Evolutionary conservation across 2,797 vertebrate genomes (phyloP).

Genomic region (Chelon labrosus): DNA sequence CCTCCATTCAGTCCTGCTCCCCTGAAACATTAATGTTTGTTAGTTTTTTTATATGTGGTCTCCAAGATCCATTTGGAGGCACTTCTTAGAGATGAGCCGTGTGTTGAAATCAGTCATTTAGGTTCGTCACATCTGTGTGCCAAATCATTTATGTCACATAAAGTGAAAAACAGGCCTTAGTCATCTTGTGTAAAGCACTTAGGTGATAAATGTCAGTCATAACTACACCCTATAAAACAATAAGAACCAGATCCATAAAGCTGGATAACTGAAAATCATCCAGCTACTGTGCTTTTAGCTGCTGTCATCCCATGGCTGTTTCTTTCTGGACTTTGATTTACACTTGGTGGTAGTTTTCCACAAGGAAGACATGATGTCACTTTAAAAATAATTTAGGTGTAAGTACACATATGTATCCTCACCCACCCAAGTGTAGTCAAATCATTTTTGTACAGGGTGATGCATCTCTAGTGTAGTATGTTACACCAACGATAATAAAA

Average conservation of each 20-base stretch:
- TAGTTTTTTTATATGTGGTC: neutral
- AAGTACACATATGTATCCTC: neutral
- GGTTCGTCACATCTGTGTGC: constrained; percentile 17
- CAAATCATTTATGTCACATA: neutral
- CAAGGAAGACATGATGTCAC: neutral
- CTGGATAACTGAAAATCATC: constrained; percentile 12
- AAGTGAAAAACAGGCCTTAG: neutral
- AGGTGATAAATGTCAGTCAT: constrained; percentile 42
- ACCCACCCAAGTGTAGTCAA: neutral
- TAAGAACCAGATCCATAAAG: constrained; percentile 32
- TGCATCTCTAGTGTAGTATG: neutral
- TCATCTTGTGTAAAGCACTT: constrained; percentile 34
- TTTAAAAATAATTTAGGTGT: neutral
- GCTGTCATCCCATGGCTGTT: neutral
- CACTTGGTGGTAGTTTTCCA: constrained; percentile 56
- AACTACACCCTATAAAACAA: constrained; percentile 43
- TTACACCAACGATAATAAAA: neutral
- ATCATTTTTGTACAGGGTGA: neutral
- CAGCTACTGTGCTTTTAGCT: neutral
- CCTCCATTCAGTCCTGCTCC: neutral
- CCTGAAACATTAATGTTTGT: neutral
- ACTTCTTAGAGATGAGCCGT: neutral
- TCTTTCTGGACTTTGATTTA: constrained; percentile 68
- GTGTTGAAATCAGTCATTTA: constrained; percentile 10
- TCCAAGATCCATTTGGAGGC: neutral